Evolutionary conservation across 1,140 invertebrate species (phyloP), one percentile per base, ranked within the genome.

Genomic region (Drosophila pectinifera): DNA sequence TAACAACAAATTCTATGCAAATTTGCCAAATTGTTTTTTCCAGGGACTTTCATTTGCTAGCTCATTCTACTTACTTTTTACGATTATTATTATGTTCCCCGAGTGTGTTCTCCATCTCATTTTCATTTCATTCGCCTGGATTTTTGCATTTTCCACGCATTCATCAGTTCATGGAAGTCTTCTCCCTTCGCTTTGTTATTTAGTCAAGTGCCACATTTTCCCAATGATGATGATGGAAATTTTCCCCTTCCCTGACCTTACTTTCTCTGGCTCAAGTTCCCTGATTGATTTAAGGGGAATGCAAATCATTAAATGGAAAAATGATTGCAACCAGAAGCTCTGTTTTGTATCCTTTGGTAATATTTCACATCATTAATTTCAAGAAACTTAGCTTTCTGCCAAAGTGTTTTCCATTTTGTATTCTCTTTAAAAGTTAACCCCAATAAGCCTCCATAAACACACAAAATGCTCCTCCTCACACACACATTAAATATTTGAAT

Each of bases 1-100:
- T 8, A 3, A n/a, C 18, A 58, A 65, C 64, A 70, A 70, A 70
- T 70, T 70, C 51, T 73, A 73, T 73, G 69, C 69, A 73, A 63
- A 73, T 74, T 73, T 38, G 20, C 26, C 26, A 57, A 70, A 70
- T 70, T 70, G 68, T 70, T 70, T 70, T 70, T 38, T 34, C 28
- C 70, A 42, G 43, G 56, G 16, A 28, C 39, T 49, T 62, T 48
- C 58, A 63, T 48, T 73, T 78, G 56, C 18, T 38, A 53, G 46
- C 43, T 55, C 61, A 51, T 74, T 72, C 53, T 72, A 73, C 64
- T 82, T 77, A 49, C 67, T 69, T 74, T 80, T 85, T 80, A 81
- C 72, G 78, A 86, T 85, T 78, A 85, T 85, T 62, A 86, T 85
- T 85, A 69, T 85, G 78, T 80, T 65, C 42, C 58, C 48, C 14